Conservation (phyloP, 2,888 invertebrate species). For the Drosophila melanocephala region DNA sequence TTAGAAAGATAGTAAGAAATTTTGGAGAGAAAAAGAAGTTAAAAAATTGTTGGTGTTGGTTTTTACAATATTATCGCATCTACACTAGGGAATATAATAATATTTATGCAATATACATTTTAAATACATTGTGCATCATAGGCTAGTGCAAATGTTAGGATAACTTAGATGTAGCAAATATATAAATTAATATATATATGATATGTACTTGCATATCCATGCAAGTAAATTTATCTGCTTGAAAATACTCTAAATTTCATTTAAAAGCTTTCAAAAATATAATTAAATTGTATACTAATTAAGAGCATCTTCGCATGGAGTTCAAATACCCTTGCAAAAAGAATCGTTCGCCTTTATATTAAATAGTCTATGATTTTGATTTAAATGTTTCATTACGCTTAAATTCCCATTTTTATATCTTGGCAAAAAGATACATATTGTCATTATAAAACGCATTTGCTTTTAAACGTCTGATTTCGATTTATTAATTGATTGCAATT, state of each 20-base stretch:
- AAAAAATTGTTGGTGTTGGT: constrained; percentile 31
- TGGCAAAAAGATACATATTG: not conserved
- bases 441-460: not conserved
- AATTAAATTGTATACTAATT: not conserved
- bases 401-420: not conserved
- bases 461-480: not conserved
- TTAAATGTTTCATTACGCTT: not conserved
- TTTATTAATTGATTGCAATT: not conserved
- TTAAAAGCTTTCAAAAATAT: not conserved
- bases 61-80: constrained; percentile 27
- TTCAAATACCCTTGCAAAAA: not conserved
- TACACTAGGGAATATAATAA: constrained; percentile 7
- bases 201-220: constrained; percentile 11
- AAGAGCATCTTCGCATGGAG: not conserved
- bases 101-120: not conserved
- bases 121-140: not conserved
- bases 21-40: constrained; percentile 46
- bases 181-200: not conserved
- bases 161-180: not conserved
- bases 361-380: not conserved
- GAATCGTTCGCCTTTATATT: not conserved
- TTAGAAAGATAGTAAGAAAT: constrained; percentile 13
- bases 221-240: constrained; percentile 8
- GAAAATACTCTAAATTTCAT: not conserved
- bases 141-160: not conserved